Percentiles rank a stretch among this genome's conserved stretches.
Evolutionary conservation across 2,888 invertebrate genomes (phyloP).

Genomic region (Pristionchus maxplancki): DNA sequence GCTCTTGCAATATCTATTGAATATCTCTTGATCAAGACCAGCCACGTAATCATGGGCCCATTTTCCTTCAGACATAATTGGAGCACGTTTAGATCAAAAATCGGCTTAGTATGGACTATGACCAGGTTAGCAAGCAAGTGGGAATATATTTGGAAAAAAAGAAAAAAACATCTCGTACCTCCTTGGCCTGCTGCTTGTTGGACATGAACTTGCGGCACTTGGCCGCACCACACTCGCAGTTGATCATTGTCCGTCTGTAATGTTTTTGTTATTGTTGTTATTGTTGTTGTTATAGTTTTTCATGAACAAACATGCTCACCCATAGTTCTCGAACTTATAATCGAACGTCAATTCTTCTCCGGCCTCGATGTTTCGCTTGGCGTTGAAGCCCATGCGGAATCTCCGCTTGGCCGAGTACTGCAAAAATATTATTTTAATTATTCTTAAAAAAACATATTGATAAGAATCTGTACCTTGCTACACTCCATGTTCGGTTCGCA

Average conservation of each 20-base stretch:
- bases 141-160: no score
- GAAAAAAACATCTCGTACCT: no score
- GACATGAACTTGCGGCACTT: constrained; percentile 89
- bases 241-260: constrained; percentile 92
- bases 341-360: constrained; percentile 99
- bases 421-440: constrained; percentile 6
- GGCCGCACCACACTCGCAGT: constrained; percentile 92
- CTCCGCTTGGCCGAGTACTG: constrained; percentile 53
- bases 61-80: no score
- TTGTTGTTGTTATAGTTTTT: not conserved
- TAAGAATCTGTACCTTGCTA: constrained; percentile 85
- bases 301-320: constrained; percentile 82
- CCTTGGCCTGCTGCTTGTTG: not conserved
- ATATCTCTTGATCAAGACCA: no score
- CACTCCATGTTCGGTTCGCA: constrained; percentile 99
- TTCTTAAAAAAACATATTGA: not conserved
- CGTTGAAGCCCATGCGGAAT: constrained; percentile 92
- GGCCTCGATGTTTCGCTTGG: constrained; percentile 86
- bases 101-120: no score
- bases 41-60: no score
- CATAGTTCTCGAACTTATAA: constrained; percentile 97
- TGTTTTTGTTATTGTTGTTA: not conserved
- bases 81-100: no score
- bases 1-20: no score
- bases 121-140: no score